Base-by-base conservation (phyloP, 1,140 invertebrate genomes). In the Neodiprion virginianus region DNA sequence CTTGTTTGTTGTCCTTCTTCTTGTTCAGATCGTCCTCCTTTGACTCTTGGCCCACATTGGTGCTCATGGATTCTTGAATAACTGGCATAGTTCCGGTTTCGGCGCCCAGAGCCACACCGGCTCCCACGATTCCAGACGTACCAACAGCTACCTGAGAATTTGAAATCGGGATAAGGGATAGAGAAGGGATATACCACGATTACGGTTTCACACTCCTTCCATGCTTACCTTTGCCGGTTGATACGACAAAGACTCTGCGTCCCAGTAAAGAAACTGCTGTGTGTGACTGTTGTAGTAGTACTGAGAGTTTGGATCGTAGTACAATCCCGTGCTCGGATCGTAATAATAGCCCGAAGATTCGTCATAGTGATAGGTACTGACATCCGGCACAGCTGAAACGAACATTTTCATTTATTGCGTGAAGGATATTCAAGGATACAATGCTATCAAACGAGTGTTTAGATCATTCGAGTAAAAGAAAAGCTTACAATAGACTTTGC, bases 321-420 rank as follows among this genome's bases (percentile, higher is more conserved):
- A 99, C 7, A 99, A 90, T 5, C 95, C 95, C 11, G 97, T 99
- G 1, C 90, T 89, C 1, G 96, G 92, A 88, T 99, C 98, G 86
- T 98, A 99, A 83, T 99, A 99, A 84, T 98, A 99, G 0, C 98
- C 97, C 14, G 97, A 98, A 0, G 93, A 92, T 85, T 97, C 96
- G 87, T 99, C 98, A 87, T 97, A 99, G 80, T 97, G 94, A 85
- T 98, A 99, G 14, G 93, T 94, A 74, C 93, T 94, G 1, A 95
- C 93, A 92, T 99, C 97, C 23, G 98, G 98, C 65, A 94, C 87
- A 79, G 92, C 94, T 95, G 71, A 17, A 85, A 73, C 76, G 89
- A 86, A 8, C 53, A 69, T 66, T 14, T n/a, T n/a, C 28, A 66
- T 66, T n/a, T 66, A 21, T n/a, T 7, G 21, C 61, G 7, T 66